These are phyloP conservation scores for Nezara viridula DNA, from an alignment of 2,888 invertebrate genomes.

Conservation along the genomic window DNA sequence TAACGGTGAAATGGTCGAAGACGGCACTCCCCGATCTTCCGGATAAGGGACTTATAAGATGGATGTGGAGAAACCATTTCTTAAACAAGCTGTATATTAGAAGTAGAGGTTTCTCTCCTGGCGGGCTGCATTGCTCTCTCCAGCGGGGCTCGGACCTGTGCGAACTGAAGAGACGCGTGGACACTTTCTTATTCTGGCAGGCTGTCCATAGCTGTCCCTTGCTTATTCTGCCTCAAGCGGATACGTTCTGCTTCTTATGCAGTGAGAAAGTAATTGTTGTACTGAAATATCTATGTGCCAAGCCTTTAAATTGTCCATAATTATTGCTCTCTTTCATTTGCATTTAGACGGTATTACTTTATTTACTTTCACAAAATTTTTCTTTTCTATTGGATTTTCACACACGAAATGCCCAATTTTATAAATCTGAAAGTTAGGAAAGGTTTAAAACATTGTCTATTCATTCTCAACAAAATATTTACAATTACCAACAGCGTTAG, in stretches of 20 bases:
- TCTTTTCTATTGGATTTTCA: too few species aligned
- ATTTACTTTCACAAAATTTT: not conserved
- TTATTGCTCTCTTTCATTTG: not conserved
- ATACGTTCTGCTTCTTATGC: not conserved
- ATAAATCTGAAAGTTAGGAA: too few species aligned
- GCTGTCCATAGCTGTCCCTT: not conserved
- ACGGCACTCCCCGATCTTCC: slow-evolving; percentile 26
- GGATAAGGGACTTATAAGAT: slow-evolving; percentile 30
- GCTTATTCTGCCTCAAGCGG: not conserved
- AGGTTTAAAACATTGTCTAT: too few species aligned
- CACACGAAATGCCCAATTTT: too few species aligned
- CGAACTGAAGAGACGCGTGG: not conserved
- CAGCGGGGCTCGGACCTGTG: not conserved
- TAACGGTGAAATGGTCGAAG: slow-evolving; percentile 5
- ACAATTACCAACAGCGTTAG: too few species aligned
- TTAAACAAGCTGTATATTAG: slow-evolving; percentile 5
- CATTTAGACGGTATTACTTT: not conserved
- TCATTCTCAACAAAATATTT: too few species aligned
- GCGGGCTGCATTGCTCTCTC: not conserved
- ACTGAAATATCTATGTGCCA: not conserved
- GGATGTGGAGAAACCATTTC: slow-evolving; percentile 30
- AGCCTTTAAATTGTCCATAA: not conserved
- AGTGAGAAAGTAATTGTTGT: not conserved
- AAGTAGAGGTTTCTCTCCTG: not conserved
- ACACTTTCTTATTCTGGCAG: slow-evolving; percentile 21